Conservation (phyloP, 2,888 invertebrate genomes). For the Brenthis ino region DNA sequence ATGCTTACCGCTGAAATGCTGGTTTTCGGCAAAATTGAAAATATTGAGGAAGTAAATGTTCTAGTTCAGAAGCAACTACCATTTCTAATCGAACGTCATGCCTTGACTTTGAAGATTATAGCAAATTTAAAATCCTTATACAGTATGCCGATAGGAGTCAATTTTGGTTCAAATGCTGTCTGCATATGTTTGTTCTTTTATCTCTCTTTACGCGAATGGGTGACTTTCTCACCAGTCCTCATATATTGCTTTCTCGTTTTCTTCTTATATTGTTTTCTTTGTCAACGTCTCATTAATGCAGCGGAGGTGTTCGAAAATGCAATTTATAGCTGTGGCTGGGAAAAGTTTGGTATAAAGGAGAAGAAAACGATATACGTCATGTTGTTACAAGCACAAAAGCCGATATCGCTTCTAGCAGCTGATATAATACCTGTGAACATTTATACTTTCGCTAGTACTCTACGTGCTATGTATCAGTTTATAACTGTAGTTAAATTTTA, state of each 20-base stretch:
- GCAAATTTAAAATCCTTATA: slow-evolving; percentile 58
- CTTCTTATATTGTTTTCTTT: slow-evolving; percentile 68
- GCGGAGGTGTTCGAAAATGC: slow-evolving; percentile 62
- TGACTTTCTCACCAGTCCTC: slow-evolving; percentile 59
- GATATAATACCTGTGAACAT: slow-evolving; percentile 71
- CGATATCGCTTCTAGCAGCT: slow-evolving; percentile 62
- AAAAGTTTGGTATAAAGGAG: slow-evolving; percentile 60
- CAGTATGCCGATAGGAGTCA: slow-evolving; percentile 64
- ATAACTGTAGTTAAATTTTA: slow-evolving; percentile 66
- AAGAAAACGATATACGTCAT: slow-evolving; percentile 58
- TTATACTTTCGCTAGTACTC: slow-evolving; percentile 65
- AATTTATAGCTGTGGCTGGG: slow-evolving; percentile 72
- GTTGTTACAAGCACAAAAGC: slow-evolving; percentile 62
- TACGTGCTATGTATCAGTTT: slow-evolving; percentile 68
- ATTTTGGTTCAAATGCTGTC: slow-evolving; percentile 63
- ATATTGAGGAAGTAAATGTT: slow-evolving; percentile 41
- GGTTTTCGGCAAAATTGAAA: slow-evolving; percentile 46
- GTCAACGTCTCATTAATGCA: slow-evolving; percentile 64
- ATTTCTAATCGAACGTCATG: slow-evolving; percentile 54
- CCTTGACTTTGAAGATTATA: slow-evolving; percentile 51
- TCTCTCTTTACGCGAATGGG: slow-evolving; percentile 56
- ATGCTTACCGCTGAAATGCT: slow-evolving; percentile 60
- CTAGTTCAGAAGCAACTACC: slow-evolving; percentile 51
- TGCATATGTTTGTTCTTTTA: slow-evolving; percentile 64
- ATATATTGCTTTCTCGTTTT: slow-evolving; percentile 63